These are phyloP conservation scores for Ectropis crepuscularia DNA, from an alignment of 2,888 invertebrate species.

Conservation along the genomic window DNA sequence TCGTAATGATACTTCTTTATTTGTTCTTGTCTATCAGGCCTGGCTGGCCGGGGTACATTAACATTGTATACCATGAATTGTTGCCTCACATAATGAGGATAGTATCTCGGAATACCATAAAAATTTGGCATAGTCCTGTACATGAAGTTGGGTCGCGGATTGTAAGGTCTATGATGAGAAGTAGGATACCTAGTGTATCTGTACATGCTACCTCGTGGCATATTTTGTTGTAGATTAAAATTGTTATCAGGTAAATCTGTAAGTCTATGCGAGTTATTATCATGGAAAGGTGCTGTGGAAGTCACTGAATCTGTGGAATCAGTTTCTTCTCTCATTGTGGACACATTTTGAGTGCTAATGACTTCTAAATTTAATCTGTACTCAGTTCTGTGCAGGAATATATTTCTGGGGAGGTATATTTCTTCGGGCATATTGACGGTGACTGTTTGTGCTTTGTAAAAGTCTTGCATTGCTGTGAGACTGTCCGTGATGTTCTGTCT, in stretches of 20 bases:
- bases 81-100: slow-evolving; percentile 10
- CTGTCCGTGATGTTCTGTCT: slow-evolving; percentile 41
- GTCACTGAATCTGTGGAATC: slow-evolving; percentile 4
- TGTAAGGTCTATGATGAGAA: slow-evolving; percentile 2
- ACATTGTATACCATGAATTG: slow-evolving; percentile 6
- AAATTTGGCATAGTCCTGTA: slow-evolving; percentile 3
- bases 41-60: neutral
- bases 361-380: slow-evolving; percentile 62
- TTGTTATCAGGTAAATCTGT: neutral
- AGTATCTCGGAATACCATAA: slow-evolving; percentile 10
- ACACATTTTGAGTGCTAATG: slow-evolving; percentile 22
- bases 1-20: slow-evolving; percentile 17
- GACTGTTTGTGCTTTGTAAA: slow-evolving; percentile 55
- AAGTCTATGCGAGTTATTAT: neutral
- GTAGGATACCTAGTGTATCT: slow-evolving; percentile 6
- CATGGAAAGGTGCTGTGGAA: neutral
- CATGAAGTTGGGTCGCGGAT: neutral
- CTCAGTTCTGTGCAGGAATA: slow-evolving; percentile 59
- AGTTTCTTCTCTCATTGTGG: slow-evolving; percentile 8
- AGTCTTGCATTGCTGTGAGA: slow-evolving; percentile 63
- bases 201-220: neutral
- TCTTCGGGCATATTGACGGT: slow-evolving; percentile 61
- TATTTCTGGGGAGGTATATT: slow-evolving; percentile 61
- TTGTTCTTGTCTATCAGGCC: neutral
- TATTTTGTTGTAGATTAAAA: too few relatives aligned